Conservation (phyloP, 2,797 vertebrate species). For the Silurus aristotelis region DNA sequence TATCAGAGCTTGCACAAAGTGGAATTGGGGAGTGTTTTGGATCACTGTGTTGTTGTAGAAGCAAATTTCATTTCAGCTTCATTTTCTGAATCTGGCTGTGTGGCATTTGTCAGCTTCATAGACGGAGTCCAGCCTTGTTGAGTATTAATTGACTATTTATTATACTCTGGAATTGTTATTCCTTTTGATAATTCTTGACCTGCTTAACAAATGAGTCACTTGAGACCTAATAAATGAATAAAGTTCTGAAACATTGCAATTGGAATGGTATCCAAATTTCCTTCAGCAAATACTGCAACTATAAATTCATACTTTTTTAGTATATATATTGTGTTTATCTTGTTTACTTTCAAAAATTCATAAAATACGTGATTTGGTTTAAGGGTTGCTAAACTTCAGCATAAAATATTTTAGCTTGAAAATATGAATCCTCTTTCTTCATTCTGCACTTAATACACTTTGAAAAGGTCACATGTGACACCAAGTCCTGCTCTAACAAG, state of each 20-base stretch:
- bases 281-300: no score
- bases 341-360: not conserved
- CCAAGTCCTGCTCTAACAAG: not conserved
- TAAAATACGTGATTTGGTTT: not conserved
- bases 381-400: not conserved
- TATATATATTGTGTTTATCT: not conserved
- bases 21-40: not conserved
- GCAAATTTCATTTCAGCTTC: not conserved
- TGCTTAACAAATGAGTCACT: not conserved
- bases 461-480: constrained; percentile 41
- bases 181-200: not conserved
- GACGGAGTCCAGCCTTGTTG: not conserved
- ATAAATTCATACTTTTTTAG: no score
- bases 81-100: not conserved
- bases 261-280: not conserved
- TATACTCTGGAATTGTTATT: not conserved
- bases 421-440: not conserved
- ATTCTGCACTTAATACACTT: not conserved
- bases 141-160: not conserved
- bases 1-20: not conserved
- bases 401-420: not conserved
- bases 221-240: not conserved
- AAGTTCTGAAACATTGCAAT: not conserved
- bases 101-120: not conserved
- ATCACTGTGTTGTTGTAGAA: not conserved